Evolutionary conservation across 1,140 invertebrate species (phyloP), one percentile per base, ranked within the genome.

Genomic region (Armadillidium nasatum): DNA sequence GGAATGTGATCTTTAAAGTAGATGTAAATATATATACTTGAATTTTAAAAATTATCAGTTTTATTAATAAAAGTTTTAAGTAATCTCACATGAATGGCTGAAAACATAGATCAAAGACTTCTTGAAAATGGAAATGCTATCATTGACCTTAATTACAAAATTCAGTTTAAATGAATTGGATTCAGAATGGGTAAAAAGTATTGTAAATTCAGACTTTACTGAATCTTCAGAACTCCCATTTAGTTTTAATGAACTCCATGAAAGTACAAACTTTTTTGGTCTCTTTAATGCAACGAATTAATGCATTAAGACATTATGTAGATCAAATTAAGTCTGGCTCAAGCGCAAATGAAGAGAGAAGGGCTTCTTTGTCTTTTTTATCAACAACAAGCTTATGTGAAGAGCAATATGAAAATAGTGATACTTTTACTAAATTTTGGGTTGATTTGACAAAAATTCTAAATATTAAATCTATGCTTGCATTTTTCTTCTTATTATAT

Each of bases 401-500:
- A 46, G 67, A 19, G 19, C 66, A 78, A 10, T 22, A 50, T 33
- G 75, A 76, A 46, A 72, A 79, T 10, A 75, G 43, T 71, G 46
- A 44, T 50, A 13, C 67, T 7, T 66, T 72, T 81, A 75, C 80
- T 83, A 81, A 83, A 85, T 87, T 88, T 15, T 89, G 88, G 88
- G 85, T 86, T 72, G 85, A 85, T 2, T 79, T 89, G 22, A 85
- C 86, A 19, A 82, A 85, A 23, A 84, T 87, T 22, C 77, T 88
- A 0, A 86, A 88, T 44, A 80, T 87, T 72, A 86, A 84, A 76
- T 82, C 82, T 19, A 78, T 90, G 10, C 81, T 89, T 43, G 84
- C 87, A 7, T 78, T 88, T 60, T 81, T 89, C 73, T 87, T 85
- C 46, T 87, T 3, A 86, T 78, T 83, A 88, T 69, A 85, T 88